Percentiles rank a stretch among this genome's conserved stretches.
These are phyloP conservation scores for Stylophora pistillata DNA, from an alignment of 64 coral and sea anemone species.

Conservation along the genomic window DNA sequence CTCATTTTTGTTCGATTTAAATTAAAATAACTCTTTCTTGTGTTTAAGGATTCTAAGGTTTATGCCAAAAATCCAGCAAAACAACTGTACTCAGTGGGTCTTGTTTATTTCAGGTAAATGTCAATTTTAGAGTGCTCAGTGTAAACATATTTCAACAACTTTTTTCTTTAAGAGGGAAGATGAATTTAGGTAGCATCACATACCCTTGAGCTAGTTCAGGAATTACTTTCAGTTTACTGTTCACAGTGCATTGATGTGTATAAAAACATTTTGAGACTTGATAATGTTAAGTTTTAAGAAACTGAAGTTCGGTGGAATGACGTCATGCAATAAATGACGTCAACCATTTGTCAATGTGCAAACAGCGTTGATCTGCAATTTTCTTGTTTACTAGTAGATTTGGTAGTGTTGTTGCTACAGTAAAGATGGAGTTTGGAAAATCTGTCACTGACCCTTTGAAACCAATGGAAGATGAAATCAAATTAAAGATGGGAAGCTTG, in stretches of 20 bases:
- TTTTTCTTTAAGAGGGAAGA: too few relatives aligned
- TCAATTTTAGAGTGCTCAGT: too few relatives aligned
- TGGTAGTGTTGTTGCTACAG: constrained; percentile 42
- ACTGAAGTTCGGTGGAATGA: not conserved
- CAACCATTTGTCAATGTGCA: too few relatives aligned
- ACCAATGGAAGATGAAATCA: not conserved
- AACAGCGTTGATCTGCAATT: too few relatives aligned
- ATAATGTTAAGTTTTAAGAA: too few relatives aligned
- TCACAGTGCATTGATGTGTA: too few relatives aligned
- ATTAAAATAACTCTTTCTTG: too few relatives aligned
- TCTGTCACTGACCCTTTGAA: not conserved
- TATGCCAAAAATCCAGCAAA: not conserved
- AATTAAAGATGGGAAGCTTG: constrained; percentile 28
- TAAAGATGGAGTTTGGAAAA: constrained; percentile 16
- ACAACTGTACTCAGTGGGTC: not conserved
- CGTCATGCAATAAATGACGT: not conserved
- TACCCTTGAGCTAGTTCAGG: too few relatives aligned
- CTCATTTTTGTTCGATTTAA: too few relatives aligned
- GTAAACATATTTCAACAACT: not conserved
- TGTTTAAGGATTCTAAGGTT: not conserved
- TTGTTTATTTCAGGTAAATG: not conserved
- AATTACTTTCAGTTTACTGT: too few relatives aligned
- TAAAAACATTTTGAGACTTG: too few relatives aligned
- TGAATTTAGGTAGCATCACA: too few relatives aligned
- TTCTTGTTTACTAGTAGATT: not conserved